A percentile compares a stretch with the other conserved stretches of the same genome.
Evolutionary conservation across 2,888 invertebrate species (phyloP).

Genomic region (Brenthis hecate): DNA sequence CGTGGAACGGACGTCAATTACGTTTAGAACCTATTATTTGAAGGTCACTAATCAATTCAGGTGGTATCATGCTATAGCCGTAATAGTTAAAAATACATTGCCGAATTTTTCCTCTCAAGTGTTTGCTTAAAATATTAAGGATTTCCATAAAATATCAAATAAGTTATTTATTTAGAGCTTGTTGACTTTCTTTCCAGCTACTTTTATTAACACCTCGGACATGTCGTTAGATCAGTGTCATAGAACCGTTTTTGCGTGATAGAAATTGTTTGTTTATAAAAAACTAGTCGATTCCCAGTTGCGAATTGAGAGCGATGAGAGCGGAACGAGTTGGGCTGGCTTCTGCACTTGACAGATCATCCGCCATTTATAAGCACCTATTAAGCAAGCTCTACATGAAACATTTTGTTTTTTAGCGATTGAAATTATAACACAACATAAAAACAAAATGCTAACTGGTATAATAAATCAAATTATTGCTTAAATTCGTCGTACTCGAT

Average conservation of each 20-base stretch:
- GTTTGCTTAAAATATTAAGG: conserved; percentile 3
- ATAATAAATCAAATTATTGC: neutral
- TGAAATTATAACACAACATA: neutral
- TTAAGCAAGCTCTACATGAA: conserved; percentile 29
- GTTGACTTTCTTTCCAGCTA: conserved; percentile 31
- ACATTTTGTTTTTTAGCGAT: conserved; percentile 1
- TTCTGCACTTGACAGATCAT: conserved; percentile 41
- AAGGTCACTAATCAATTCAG: neutral
- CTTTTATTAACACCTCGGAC: conserved; percentile 32
- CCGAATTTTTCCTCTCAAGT: neutral
- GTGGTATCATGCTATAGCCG: too few species aligned
- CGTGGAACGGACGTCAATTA: too few species aligned
- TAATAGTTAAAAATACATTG: neutral
- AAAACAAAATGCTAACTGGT: neutral
- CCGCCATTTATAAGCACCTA: conserved; percentile 39
- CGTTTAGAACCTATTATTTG: neutral
- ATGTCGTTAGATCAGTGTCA: conserved; percentile 35
- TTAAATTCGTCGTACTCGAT: conserved; percentile 1
- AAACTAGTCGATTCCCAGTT: conserved; percentile 35
- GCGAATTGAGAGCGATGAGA: conserved; percentile 40
- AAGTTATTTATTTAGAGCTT: conserved; percentile 15
- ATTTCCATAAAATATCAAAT: neutral
- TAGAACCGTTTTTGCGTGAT: conserved; percentile 35
- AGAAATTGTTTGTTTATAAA: conserved; percentile 37
- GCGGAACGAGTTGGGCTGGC: conserved; percentile 39